A percentile compares a stretch with the other conserved stretches of the same genome.
Conservation (phyloP, 2,113 vertebrate genomes). For the Rana temporaria region DNA sequence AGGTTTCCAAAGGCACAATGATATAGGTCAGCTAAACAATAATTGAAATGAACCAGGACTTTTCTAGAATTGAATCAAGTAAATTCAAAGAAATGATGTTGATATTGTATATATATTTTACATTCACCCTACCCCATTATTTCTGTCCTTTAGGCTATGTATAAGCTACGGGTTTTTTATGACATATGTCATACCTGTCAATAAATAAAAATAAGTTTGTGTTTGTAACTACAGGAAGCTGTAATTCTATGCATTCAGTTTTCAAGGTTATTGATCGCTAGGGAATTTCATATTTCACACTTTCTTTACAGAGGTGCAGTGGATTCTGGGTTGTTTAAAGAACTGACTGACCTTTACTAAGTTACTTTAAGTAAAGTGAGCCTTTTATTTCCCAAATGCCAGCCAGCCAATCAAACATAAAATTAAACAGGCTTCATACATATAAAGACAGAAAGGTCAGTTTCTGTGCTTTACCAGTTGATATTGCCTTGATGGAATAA, state of each 20-base stretch:
- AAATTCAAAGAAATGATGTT: no score
- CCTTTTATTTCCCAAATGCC: conserved; percentile 47
- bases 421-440: conserved; percentile 30
- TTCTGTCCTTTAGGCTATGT: no score
- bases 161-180: no score
- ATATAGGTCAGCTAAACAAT: no score
- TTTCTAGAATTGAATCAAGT: no score
- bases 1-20: no score
- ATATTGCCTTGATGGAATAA: neutral
- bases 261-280: neutral
- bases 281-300: neutral
- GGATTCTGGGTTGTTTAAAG: conserved; percentile 14
- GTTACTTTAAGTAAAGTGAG: conserved; percentile 32
- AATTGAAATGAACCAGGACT: no score
- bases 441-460: conserved; percentile 42
- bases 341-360: conserved; percentile 27
- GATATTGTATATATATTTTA: no score
- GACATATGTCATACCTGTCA: no score
- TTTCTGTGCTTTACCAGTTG: conserved; percentile 1
- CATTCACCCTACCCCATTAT: no score
- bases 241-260: neutral
- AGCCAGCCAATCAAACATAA: conserved; percentile 42
- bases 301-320: conserved; percentile 7
- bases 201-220: no score
- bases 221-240: neutral